These are phyloP conservation scores for Peucedramus taeniatus DNA, from an alignment of 2,113 vertebrate species.

Conservation along the genomic window DNA sequence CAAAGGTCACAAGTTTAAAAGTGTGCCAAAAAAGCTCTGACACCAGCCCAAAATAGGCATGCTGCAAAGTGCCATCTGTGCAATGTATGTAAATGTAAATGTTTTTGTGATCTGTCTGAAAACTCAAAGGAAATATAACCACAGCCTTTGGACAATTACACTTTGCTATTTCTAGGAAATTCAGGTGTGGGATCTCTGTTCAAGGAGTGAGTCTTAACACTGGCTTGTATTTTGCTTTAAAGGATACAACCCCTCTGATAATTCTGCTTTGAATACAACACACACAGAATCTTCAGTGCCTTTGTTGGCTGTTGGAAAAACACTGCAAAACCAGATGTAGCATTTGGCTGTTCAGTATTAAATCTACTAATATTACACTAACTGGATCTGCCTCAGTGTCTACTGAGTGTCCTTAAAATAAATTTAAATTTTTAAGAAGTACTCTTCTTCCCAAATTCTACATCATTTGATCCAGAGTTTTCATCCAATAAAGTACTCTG, in stretches of 20 bases:
- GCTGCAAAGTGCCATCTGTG: conserved; percentile 18
- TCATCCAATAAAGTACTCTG: background rate
- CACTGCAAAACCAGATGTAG: background rate
- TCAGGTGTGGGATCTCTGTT: background rate
- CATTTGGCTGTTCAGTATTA: conserved; percentile 7
- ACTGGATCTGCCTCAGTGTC: background rate
- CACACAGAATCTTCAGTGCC: background rate
- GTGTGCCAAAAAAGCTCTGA: background rate
- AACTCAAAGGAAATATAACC: background rate
- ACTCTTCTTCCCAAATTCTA: background rate
- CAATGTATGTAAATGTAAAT: background rate
- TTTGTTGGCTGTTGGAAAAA: background rate
- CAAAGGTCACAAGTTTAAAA: conserved; percentile 44
- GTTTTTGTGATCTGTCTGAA: background rate
- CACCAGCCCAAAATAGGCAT: background rate
- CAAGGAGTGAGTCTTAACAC: background rate
- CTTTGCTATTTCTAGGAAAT: background rate
- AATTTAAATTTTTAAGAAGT: background rate
- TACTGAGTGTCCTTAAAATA: background rate
- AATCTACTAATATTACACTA: conserved; percentile 55
- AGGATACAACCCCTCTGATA: background rate
- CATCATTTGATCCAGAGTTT: background rate
- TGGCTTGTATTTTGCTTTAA: background rate
- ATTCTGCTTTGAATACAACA: background rate
- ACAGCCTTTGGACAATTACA: background rate